Evolutionary conservation across 2,888 invertebrate genomes (phyloP), one percentile per base, ranked within the genome.

Genomic region (Trachelus troglodyta): DNA sequence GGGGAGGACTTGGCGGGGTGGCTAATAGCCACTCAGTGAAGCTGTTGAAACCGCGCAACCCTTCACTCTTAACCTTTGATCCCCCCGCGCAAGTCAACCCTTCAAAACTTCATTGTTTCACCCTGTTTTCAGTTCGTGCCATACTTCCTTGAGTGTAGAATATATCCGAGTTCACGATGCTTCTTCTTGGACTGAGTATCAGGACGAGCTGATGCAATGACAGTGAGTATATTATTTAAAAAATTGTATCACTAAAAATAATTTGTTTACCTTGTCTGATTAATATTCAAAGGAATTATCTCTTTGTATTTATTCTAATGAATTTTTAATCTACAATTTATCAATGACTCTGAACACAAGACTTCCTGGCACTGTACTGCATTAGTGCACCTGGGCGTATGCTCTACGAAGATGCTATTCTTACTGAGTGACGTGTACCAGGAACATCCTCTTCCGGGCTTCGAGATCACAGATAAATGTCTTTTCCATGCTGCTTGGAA

Each of bases 21-120:
- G 86, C 87, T 90, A 90, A 90, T 90, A 90, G 90, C 90, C 89
- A 90, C 90, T 90, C 90, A 87, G 87, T 89, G 85, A 87, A 88
- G 86, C 87, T 88, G 87, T 89, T 89, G 87, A 89, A 87, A 86
- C 85, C 86, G 81, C 84, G 84, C 87, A 86, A 87, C 89, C 90
- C 89, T 89, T 87, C 84, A 85, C 83, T 84, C 88, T 56, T 56
- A 86, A 88, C 89, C 89, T 90, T 90, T 90, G 90, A 90, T 90
- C 89, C 90, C 89, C 56, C 23, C 85, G 85, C 85, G 85, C 86
- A 84, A 89, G 87, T 87, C 87, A 89, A 88, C 87, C 87, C 87
- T 88, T 88, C 83, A 85, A 83, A 86, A 86, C 84, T 84, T 85
- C 87, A 88, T 89, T 89, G 89, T 89, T 89, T 88, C 87, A 82